Evolutionary conservation across 2,888 invertebrate species (phyloP), one percentile per base, ranked within the genome.

Genomic region (Heliconius ethilla): DNA sequence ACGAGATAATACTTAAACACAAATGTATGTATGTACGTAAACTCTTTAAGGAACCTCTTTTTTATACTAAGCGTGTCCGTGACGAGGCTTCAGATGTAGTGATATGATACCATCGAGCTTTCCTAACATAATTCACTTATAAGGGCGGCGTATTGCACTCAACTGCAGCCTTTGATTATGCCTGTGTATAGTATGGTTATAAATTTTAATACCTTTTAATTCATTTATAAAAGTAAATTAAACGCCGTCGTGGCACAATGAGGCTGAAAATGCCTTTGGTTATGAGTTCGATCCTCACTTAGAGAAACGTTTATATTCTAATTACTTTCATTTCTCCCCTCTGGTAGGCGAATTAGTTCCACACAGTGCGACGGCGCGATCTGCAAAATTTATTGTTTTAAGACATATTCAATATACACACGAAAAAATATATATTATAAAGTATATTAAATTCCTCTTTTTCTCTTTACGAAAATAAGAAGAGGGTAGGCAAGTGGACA

Each of bases 81-180:
- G 55, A 72, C 55, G 15, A 59, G 9, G n/a, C 72, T 72, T 59
- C 72, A 59, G 72, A 59, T 72, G 25, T 25, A 72, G 72, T 72
- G 59, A 72, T 72, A 59, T 59, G 72, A 59, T 70, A 70, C n/a
- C n/a, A 15, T 69, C n/a, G n/a, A n/a, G 59, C 55, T 59, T 59
- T 37, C 33, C 72, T 72, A 59, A 72, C 59, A 59, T 72, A 33
- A 37, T 33, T 59, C 33, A 72, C 33, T 59, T 33, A 59, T 25
- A 27, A 40, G 69, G 7, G 67, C 15, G 37, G 40, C 69, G 45
- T 22, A 22, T 66, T 69, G 15, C 18, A 69, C 40, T 40, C 10
- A 25, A 40, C 69, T 69, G 13, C 25, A 25, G 69, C 40, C 69
- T 69, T 69, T 45, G 69, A 25, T 69, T 40, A 45, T 69, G 25